Conservation (phyloP, 2,113 vertebrate species). For the Odontophorus gujanensis region DNA sequence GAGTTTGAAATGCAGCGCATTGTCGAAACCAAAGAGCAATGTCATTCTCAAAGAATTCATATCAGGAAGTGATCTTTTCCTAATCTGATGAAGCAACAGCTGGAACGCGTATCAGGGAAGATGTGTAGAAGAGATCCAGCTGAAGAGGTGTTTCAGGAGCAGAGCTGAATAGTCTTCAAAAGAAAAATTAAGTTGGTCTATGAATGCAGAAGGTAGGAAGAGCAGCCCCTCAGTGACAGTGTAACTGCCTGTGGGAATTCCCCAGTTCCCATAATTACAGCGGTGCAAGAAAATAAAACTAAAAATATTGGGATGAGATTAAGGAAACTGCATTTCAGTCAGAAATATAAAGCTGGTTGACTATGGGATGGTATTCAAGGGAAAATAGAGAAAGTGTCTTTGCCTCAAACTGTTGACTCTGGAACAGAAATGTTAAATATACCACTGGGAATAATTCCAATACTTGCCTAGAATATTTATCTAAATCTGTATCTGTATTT, state of each 20-base stretch:
- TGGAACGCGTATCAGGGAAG: not conserved
- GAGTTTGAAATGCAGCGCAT: not conserved
- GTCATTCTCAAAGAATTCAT: not conserved
- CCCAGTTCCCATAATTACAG: not conserved
- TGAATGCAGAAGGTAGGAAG: not conserved
- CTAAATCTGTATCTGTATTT: not conserved
- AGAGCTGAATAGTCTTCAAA: not conserved
- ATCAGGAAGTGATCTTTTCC: not conserved
- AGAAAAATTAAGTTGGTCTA: not conserved
- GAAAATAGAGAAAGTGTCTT: slow-evolving; percentile 2
- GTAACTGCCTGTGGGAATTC: not conserved
- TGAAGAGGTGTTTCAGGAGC: not conserved
- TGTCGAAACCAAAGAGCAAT: not conserved
- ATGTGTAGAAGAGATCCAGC: not conserved
- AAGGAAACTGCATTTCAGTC: slow-evolving; percentile 5
- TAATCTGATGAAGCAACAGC: not conserved
- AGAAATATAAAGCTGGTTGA: slow-evolving; percentile 8
- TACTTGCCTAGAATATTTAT: slow-evolving; percentile 16
- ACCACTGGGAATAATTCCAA: slow-evolving; percentile 22
- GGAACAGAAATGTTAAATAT: slow-evolving; percentile 28
- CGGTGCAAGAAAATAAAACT: slow-evolving; percentile 15
- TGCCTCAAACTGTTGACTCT: slow-evolving; percentile 50
- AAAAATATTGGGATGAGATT: not conserved
- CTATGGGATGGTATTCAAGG: slow-evolving; percentile 9
- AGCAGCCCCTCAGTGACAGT: slow-evolving; percentile 3